These are phyloP conservation scores for Rhagonycha lutea DNA, from an alignment of 2,888 invertebrate genomes.

Conservation along the genomic window DNA sequence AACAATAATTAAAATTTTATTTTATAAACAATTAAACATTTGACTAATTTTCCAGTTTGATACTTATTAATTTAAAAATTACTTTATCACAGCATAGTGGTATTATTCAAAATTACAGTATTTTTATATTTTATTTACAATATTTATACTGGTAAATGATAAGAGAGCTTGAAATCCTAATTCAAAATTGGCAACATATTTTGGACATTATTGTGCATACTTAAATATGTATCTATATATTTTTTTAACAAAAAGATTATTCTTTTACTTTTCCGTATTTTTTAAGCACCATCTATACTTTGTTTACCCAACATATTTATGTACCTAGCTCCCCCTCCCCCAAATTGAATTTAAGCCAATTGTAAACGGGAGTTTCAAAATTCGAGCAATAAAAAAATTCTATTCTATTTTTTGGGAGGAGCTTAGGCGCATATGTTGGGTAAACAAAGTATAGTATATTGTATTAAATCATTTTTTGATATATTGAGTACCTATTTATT, in stretches of 20 bases:
- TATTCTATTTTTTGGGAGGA: no score
- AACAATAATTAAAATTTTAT: not conserved
- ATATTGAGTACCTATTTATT: not conserved
- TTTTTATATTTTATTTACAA: not conserved
- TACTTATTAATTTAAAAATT: not conserved
- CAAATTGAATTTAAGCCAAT: no score
- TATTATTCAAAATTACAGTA: not conserved
- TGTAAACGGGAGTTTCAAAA: no score
- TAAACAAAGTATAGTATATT: no score
- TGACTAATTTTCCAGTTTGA: not conserved
- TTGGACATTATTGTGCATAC: no score
- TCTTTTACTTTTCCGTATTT: not conserved
- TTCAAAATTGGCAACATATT: not conserved
- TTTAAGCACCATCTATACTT: not conserved
- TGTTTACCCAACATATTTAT: no score
- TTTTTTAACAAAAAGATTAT: no score
- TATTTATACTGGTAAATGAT: not conserved
- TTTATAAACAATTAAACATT: not conserved
- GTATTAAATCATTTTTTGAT: not conserved
- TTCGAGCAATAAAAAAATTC: no score
- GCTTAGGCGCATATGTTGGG: no score
- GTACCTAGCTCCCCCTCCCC: no score
- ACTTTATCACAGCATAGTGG: not conserved
- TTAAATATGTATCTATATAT: no score
- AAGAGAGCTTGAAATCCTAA: not conserved